Conservation (phyloP, 2,888 invertebrate genomes). For the Eristalis intricaria region DNA sequence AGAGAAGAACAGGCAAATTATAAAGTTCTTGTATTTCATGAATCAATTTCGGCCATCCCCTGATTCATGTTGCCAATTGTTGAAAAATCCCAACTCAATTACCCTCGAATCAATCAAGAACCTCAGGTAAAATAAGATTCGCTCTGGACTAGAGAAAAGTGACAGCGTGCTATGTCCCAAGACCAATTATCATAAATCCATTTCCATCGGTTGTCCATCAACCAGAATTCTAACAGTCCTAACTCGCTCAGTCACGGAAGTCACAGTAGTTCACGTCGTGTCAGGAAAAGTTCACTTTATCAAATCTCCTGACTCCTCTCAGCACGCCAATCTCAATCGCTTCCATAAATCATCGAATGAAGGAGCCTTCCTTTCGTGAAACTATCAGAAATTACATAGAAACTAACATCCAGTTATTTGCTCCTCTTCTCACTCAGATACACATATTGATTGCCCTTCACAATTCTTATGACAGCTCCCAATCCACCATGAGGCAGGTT, state of each 20-base stretch:
- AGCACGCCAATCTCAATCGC: neutral
- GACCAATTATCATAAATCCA: neutral
- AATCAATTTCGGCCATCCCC: too few relatives aligned
- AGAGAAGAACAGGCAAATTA: too few relatives aligned
- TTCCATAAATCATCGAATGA: neutral
- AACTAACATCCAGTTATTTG: neutral
- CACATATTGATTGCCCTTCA: conserved; percentile 14
- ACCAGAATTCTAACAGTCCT: neutral
- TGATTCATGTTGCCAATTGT: too few relatives aligned
- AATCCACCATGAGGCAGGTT: neutral
- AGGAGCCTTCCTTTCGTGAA: neutral
- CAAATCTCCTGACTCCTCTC: neutral
- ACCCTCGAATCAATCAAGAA: too few relatives aligned
- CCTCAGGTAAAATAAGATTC: too few relatives aligned
- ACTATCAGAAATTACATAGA: neutral
- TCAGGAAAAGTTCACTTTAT: neutral
- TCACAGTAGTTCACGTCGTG: neutral
- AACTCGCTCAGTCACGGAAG: neutral
- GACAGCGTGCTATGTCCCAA: neutral
- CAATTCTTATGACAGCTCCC: conserved; percentile 17
- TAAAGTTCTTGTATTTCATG: too few relatives aligned
- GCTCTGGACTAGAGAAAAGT: neutral
- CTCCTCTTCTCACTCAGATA: conserved; percentile 3
- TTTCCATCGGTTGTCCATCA: neutral
- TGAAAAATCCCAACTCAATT: too few relatives aligned